Base-by-base conservation (phyloP, 1,140 invertebrate species). In the Stegodyphus mimosarum region DNA sequence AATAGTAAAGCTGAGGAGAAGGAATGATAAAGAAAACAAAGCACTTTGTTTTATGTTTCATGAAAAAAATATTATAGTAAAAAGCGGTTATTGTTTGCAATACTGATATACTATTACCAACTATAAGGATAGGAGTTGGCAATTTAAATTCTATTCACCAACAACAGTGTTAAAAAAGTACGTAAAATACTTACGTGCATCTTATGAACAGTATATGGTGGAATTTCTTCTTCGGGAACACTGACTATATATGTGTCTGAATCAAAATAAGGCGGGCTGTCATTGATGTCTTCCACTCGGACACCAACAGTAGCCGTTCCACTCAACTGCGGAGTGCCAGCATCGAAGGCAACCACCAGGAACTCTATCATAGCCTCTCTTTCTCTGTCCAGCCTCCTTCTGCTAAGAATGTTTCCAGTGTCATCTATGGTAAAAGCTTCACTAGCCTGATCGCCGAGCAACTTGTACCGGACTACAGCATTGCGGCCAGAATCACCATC, bases 401-500 rank as follows among this genome's bases (percentile, higher is more conserved):
- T 87, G 0, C 91, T 91, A 15, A 86, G 81, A 13, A 92, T 90
- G 48, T 88, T 89, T 6, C 92, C 92, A 55, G 89, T 89, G 48
- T 90, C 87, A 86, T 92, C 90, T 64, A 92, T 90, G 7, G 83
- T 66, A 86, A 92, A 92, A 5, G 89, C 88, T 9, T 89, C 87
- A 66, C 88, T 89, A 15, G 87, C 88, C 49, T 88, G 87, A 49
- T 89, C 89, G n/a, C 88, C 89, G 13, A 97, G 93, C 67, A 98
- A 94, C 50, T 95, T 94, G 90, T 99, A 99, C 51, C 94, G 93
- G 50, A 99, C 95, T 89, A 97, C 94, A 0, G 97, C 97, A 91
- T 99, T 99, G 13, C 97, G 93, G 13, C 97, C 97, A 48, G 94
- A 94, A 90, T 99, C 98, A 88, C 94, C 93, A n/a, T 97, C 98